phyloP scores from a whole-genome alignment of 2,113 vertebrate species.

The Quiscalus mexicanus region DNA sequence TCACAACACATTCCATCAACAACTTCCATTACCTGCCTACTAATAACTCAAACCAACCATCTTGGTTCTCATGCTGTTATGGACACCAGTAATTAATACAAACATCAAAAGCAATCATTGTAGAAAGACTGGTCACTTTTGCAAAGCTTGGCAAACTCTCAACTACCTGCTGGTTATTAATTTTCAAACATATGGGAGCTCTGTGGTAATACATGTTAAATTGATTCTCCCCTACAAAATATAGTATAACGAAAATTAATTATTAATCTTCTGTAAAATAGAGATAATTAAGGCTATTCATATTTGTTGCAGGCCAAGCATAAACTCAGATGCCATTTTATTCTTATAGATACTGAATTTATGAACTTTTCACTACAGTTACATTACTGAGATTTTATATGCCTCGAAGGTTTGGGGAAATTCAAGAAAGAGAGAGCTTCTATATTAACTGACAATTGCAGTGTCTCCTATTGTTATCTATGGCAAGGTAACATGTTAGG shows the following conservation, averaged over 20 bases:
- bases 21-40: slow-evolving; percentile 72
- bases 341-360: slow-evolving; percentile 7
- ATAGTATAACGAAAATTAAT: slow-evolving; percentile 79
- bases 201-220: slow-evolving; percentile 90
- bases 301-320: slow-evolving; percentile 49
- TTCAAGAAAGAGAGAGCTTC: not conserved
- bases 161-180: slow-evolving; percentile 98
- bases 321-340: slow-evolving; percentile 1
- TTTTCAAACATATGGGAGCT: slow-evolving; percentile 98
- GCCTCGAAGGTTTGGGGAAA: not conserved
- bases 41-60: slow-evolving; percentile 76
- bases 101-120: slow-evolving; percentile 96
- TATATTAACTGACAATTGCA: not conserved
- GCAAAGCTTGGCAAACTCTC: slow-evolving; percentile 93
- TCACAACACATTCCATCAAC: slow-evolving; percentile 31
- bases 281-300: slow-evolving; percentile 64
- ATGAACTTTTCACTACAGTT: not conserved
- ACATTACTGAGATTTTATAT: not conserved
- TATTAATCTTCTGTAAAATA: slow-evolving; percentile 70
- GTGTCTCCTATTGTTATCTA: not conserved
- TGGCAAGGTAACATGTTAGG: not conserved
- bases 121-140: slow-evolving; percentile 94
- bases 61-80: slow-evolving; percentile 82
- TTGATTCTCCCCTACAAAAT: slow-evolving; percentile 85
- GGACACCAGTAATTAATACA: slow-evolving; percentile 93